These are phyloP conservation scores for Aporophyla nigra DNA, from an alignment of 2,888 invertebrate genomes.

Conservation along the genomic window DNA sequence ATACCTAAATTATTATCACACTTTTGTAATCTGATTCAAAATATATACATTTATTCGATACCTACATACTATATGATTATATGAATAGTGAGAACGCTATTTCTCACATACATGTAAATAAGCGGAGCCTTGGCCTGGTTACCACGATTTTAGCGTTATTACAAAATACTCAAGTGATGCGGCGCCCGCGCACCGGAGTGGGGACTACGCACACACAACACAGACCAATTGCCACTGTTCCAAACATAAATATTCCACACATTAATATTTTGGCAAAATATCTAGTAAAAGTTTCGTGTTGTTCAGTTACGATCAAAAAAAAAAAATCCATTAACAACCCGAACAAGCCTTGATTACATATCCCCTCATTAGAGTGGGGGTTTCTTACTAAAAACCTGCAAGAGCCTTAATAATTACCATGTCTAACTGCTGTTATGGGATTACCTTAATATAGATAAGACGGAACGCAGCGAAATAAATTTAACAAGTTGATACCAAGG, in stretches of 20 bases:
- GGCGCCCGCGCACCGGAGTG: slow-evolving; percentile 72
- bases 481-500: no score
- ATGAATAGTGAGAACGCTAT: slow-evolving; percentile 81
- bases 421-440: not conserved
- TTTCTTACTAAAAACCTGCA: not conserved
- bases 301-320: not conserved
- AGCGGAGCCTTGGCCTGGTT: slow-evolving; percentile 88
- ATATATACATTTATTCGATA: slow-evolving; percentile 53
- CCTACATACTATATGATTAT: slow-evolving; percentile 57
- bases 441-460: not conserved
- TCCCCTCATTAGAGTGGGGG: not conserved
- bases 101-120: slow-evolving; percentile 90
- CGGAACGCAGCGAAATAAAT: not conserved
- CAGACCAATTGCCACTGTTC: slow-evolving; percentile 28
- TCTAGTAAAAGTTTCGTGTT: slow-evolving; percentile 1
- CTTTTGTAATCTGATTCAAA: slow-evolving; percentile 50
- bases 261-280: slow-evolving; percentile 15
- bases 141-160: slow-evolving; percentile 90
- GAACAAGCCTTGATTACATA: not conserved
- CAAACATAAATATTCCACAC: slow-evolving; percentile 36
- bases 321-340: not conserved
- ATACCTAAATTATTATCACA: slow-evolving; percentile 25
- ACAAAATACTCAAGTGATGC: slow-evolving; percentile 87
- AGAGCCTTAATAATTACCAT: not conserved
- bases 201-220: slow-evolving; percentile 54